Conservation (phyloP, 2,797 vertebrate species). For the Silurus lanzhouensis region DNA sequence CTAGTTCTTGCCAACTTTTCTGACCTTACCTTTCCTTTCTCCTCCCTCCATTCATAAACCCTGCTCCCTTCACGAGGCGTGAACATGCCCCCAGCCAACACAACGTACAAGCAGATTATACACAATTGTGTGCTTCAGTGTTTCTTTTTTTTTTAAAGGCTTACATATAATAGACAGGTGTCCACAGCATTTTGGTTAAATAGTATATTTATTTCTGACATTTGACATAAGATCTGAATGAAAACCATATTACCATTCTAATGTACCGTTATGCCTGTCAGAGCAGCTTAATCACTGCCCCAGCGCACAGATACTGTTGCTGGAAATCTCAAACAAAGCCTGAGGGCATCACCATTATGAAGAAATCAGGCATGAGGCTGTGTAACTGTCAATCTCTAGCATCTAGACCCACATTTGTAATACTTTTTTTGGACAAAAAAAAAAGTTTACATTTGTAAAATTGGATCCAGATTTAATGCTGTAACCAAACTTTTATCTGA, state of each 20-base stretch:
- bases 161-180: background rate
- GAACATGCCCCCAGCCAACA: no score
- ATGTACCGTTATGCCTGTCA: slow-evolving; percentile 35
- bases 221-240: background rate
- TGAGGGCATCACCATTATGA: slow-evolving; percentile 45
- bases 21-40: no score
- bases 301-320: slow-evolving; percentile 32
- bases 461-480: background rate
- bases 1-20: no score
- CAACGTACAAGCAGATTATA: background rate
- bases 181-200: background rate
- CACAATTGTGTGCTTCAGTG: background rate
- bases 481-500: background rate
- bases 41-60: no score
- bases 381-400: background rate
- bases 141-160: background rate
- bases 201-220: background rate
- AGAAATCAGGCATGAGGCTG: slow-evolving; percentile 14
- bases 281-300: background rate
- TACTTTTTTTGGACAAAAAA: background rate
- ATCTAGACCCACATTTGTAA: background rate
- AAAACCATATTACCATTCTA: slow-evolving; percentile 48
- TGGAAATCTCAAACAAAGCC: slow-evolving; percentile 12
- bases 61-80: no score
- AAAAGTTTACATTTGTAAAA: background rate